These are phyloP conservation scores for Hemistola chrysoprasaria DNA, from an alignment of 2,888 invertebrate genomes.

Conservation along the genomic window DNA sequence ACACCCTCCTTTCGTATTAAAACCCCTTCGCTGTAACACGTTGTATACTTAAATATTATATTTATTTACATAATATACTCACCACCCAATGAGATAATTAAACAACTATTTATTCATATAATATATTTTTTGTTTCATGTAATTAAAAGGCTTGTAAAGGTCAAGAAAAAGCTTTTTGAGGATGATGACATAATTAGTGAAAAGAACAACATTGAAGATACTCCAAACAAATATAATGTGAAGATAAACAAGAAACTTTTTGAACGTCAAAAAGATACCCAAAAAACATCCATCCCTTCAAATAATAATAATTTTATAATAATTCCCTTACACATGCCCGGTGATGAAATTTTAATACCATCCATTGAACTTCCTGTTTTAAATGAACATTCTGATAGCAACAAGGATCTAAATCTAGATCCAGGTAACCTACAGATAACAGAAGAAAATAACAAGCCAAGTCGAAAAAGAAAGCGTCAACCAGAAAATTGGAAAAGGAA, in stretches of 20 bases:
- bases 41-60: too few relatives aligned
- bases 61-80: too few relatives aligned
- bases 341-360: too few relatives aligned
- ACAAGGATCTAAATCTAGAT: not conserved
- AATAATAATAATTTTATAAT: slow-evolving; percentile 1
- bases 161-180: slow-evolving; percentile 1
- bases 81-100: too few relatives aligned
- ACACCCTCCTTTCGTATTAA: too few relatives aligned
- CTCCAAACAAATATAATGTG: slow-evolving; percentile 1
- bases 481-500: too few relatives aligned
- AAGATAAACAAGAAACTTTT: not conserved
- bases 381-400: not conserved
- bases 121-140: slow-evolving; percentile 4
- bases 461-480: not conserved
- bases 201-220: slow-evolving; percentile 3
- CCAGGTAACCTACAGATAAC: not conserved
- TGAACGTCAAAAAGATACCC: not conserved
- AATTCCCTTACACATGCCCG: slow-evolving; percentile 1
- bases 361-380: slow-evolving; percentile 3
- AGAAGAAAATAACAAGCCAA: slow-evolving; percentile 6
- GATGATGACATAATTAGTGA: slow-evolving; percentile 1
- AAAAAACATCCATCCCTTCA: not conserved
- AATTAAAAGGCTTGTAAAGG: not conserved
- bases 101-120: too few relatives aligned
- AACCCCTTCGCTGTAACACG: too few relatives aligned